These are phyloP conservation scores for Otus sunia DNA, from an alignment of 2,113 vertebrate species.

Conservation along the genomic window DNA sequence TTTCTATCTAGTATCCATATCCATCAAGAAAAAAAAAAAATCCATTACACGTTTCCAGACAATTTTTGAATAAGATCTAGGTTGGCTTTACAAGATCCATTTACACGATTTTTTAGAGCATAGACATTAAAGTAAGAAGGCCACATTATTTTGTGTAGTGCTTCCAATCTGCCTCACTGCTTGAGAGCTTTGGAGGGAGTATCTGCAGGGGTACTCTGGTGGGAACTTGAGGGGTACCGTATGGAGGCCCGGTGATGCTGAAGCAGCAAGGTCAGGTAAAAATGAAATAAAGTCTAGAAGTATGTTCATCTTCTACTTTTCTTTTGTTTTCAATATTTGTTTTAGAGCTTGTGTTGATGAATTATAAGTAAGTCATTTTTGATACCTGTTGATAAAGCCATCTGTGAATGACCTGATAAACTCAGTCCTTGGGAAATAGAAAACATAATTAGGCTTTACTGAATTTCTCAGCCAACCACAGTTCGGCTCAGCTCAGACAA, in stretches of 20 bases:
- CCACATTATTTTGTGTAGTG: not conserved
- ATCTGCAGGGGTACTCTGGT: not conserved
- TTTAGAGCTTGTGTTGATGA: not conserved
- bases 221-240: not conserved
- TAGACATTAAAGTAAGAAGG: not conserved
- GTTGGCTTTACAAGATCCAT: not conserved
- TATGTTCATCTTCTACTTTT: not conserved
- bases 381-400: not conserved
- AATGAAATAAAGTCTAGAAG: not conserved
- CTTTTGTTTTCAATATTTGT: not conserved
- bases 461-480: not conserved
- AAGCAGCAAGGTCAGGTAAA: not conserved
- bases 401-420: not conserved
- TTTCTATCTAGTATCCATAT: not conserved
- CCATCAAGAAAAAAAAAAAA: not conserved
- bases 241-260: not conserved
- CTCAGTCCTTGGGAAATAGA: not conserved
- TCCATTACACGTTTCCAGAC: not conserved
- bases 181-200: not conserved
- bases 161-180: not conserved
- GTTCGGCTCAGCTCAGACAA: not conserved
- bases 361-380: not conserved
- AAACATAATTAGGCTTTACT: not conserved
- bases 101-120: not conserved
- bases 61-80: not conserved